A percentile compares a stretch with the other conserved stretches of the same genome.
Conservation (phyloP, 2,113 vertebrate genomes). For the Colius striatus region DNA sequence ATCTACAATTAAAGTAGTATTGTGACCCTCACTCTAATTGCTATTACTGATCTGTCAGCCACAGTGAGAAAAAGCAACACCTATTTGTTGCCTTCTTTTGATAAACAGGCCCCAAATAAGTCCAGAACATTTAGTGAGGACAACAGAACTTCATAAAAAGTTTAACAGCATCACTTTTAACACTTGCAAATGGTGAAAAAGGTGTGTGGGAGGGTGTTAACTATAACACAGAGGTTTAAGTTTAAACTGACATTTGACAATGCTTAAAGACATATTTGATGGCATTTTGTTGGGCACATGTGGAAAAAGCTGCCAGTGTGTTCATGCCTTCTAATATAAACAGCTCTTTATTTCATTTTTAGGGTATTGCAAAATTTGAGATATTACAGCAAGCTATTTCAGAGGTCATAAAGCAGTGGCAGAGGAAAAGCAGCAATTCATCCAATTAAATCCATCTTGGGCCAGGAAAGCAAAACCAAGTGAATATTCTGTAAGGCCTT, state of each 20-base stretch:
- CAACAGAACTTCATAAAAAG: fast-evolving
- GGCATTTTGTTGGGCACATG: not conserved
- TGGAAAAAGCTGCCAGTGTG: not conserved
- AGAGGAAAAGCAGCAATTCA: slow-evolving; percentile 9
- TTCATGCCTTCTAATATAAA: not conserved
- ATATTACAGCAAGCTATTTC: not conserved
- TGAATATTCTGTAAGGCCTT: not conserved
- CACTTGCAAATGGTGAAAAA: fast-evolving
- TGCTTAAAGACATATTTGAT: not conserved
- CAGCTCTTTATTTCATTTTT: not conserved
- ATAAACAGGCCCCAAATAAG: fast-evolving
- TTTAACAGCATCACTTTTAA: not conserved
- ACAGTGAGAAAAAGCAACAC: not conserved
- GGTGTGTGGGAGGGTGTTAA: not conserved
- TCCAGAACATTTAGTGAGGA: not conserved
- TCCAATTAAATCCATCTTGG: not conserved
- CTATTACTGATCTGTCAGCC: not conserved
- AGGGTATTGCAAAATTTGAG: not conserved
- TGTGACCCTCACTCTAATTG: not conserved
- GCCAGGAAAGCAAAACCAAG: slow-evolving; percentile 14
- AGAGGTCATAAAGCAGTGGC: slow-evolving; percentile 19
- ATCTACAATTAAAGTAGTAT: not conserved
- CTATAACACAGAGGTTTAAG: fast-evolving
- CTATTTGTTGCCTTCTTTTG: fast-evolving
- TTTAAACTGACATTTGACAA: not conserved